phyloP scores from a whole-genome alignment of 2,113 vertebrate genomes.

The Cyanistes caeruleus region DNA sequence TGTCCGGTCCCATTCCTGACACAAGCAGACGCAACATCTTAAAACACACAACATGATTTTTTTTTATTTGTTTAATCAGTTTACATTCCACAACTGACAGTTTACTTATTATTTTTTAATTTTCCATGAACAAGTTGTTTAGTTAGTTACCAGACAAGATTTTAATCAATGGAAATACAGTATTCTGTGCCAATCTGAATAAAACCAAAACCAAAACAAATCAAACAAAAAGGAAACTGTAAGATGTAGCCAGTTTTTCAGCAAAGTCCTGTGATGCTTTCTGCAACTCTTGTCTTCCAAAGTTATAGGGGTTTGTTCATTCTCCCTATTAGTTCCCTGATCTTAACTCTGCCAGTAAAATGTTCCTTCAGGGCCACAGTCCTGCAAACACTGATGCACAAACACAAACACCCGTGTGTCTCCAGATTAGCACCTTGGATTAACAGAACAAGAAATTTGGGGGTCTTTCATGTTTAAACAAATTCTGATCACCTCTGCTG shows the following conservation, averaged over 20 bases:
- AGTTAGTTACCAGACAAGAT: slow-evolving; percentile 80
- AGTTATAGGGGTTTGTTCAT: slow-evolving; percentile 47
- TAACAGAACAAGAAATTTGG: neutral
- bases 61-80: slow-evolving; percentile 85
- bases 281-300: slow-evolving; percentile 46
- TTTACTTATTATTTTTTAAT: slow-evolving; percentile 74
- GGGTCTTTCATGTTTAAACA: slow-evolving; percentile 31
- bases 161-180: slow-evolving; percentile 75
- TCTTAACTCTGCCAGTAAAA: slow-evolving; percentile 25
- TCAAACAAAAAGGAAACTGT: slow-evolving; percentile 52
- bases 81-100: slow-evolving; percentile 86
- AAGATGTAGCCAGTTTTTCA: slow-evolving; percentile 65
- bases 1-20: neutral
- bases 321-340: slow-evolving; percentile 56
- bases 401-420: neutral
- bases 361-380: slow-evolving; percentile 12
- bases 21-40: slow-evolving; percentile 57
- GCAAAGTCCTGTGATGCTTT: slow-evolving; percentile 62
- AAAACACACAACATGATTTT: slow-evolving; percentile 83
- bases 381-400: neutral
- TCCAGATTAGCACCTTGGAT: slow-evolving; percentile 50
- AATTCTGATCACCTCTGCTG: slow-evolving; percentile 66
- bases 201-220: slow-evolving; percentile 49
- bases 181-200: slow-evolving; percentile 72
- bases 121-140: slow-evolving; percentile 81